Percentiles rank a stretch among this genome's conserved stretches.
These are phyloP conservation scores for Drosophila meridiana DNA, from an alignment of 2,888 invertebrate genomes.

Conservation along the genomic window DNA sequence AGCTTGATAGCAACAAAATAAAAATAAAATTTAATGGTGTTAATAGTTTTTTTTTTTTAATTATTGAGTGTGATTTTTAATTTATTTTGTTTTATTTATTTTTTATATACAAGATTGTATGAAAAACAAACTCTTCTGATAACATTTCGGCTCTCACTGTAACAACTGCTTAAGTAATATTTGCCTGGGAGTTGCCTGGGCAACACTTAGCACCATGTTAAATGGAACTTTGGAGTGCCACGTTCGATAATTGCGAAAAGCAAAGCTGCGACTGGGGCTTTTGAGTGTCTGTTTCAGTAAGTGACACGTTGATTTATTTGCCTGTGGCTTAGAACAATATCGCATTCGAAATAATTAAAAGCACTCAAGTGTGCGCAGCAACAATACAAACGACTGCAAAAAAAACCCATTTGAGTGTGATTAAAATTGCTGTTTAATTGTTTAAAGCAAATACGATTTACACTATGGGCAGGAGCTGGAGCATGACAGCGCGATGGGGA, in stretches of 20 bases:
- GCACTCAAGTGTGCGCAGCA: conserved; percentile 60
- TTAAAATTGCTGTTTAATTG: conserved; percentile 64
- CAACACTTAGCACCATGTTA: conserved; percentile 39
- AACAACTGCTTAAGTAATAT: not conserved
- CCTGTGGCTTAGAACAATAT: conserved; percentile 65
- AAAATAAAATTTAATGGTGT: not conserved
- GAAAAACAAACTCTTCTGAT: not conserved
- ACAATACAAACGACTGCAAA: conserved; percentile 35
- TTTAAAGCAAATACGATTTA: conserved; percentile 38
- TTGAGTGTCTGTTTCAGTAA: conserved; percentile 36
- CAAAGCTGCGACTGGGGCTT: conserved; percentile 4
- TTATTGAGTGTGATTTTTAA: not conserved
- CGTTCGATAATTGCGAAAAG: conserved; percentile 30
- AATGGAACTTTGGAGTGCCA: conserved; percentile 46
- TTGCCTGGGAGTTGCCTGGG: conserved; percentile 8
- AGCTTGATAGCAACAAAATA: not conserved
- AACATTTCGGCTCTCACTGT: not conserved
- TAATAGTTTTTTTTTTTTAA: not conserved
- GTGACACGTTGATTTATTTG: conserved; percentile 75
- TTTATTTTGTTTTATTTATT: not conserved
- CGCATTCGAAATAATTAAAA: conserved; percentile 69
- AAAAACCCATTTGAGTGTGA: conserved; percentile 43
- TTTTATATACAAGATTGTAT: no score
- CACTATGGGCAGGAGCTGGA: conserved; percentile 29
- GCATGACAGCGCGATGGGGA: conserved; percentile 26